Conservation (phyloP, 2,888 invertebrate genomes). For the Apodemia mormo region DNA sequence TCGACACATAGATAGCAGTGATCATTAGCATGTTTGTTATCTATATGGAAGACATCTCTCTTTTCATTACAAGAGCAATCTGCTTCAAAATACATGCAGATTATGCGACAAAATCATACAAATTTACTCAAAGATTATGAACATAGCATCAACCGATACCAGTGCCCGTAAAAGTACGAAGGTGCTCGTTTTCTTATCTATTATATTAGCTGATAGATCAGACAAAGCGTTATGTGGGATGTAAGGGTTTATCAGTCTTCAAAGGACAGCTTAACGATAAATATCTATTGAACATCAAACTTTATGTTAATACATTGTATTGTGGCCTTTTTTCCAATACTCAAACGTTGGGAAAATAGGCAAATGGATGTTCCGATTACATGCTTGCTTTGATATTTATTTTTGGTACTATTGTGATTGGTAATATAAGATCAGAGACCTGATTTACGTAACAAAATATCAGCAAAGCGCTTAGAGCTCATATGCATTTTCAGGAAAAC, state of each 20-base stretch:
- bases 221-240: not conserved
- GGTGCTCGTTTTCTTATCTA: not conserved
- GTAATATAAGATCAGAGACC: not conserved
- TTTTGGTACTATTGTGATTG: not conserved
- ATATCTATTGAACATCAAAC: not conserved
- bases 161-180: not conserved
- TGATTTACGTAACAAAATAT: too few relatives aligned
- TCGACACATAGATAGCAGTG: too few relatives aligned
- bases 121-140: not conserved
- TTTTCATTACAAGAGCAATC: too few relatives aligned
- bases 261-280: slow-evolving; percentile 2
- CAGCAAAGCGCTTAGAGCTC: too few relatives aligned
- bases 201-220: not conserved
- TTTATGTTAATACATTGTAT: slow-evolving; percentile 6
- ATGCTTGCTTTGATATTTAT: not conserved
- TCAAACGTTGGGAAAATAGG: not conserved
- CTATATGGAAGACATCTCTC: too few relatives aligned
- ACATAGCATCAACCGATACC: not conserved
- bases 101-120: too few relatives aligned
- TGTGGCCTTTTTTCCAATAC: slow-evolving; percentile 4
- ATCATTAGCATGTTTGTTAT: too few relatives aligned
- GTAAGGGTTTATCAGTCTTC: slow-evolving; percentile 3
- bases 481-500: too few relatives aligned
- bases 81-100: too few relatives aligned
- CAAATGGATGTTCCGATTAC: not conserved